Conservation (phyloP, 2,888 invertebrate genomes). For the Phortica okadai region DNA sequence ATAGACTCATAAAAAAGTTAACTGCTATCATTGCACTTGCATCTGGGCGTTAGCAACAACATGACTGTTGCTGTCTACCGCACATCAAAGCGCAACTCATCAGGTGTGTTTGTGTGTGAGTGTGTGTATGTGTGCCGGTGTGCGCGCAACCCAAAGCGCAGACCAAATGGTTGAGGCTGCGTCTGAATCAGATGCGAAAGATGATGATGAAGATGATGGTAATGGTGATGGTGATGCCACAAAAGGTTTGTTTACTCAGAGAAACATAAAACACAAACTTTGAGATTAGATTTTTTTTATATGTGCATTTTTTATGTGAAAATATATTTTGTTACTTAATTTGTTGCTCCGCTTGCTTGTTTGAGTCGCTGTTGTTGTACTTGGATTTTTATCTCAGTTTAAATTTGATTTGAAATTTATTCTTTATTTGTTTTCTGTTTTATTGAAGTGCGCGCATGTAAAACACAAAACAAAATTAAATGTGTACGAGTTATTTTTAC, state of each 20-base stretch:
- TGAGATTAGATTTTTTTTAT: constrained; percentile 6
- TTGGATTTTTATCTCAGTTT: neutral
- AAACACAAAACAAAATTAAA: constrained; percentile 3
- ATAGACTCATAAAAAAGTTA: constrained; percentile 27
- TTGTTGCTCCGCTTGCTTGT: neutral
- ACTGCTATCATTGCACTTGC: constrained; percentile 48
- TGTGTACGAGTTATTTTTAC: too few species aligned
- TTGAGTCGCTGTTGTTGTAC: neutral
- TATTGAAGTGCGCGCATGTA: neutral
- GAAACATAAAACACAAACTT: constrained; percentile 21
- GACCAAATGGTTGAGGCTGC: neutral
- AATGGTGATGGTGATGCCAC: constrained; percentile 3
- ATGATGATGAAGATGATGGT: neutral
- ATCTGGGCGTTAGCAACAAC: constrained; percentile 46
- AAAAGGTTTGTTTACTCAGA: constrained; percentile 14
- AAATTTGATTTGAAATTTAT: constrained; percentile 7
- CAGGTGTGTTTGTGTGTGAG: constrained; percentile 54
- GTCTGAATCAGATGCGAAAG: neutral
- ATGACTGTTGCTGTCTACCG: constrained; percentile 6
- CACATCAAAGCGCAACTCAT: constrained; percentile 41
- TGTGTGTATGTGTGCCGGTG: constrained; percentile 48
- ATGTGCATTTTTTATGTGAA: constrained; percentile 21
- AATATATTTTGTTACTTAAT: constrained; percentile 27
- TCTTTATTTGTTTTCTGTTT: constrained; percentile 2
- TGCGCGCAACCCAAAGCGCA: constrained; percentile 24